Base-by-base conservation (phyloP, 2,113 vertebrate species). In the Galemys pyrenaicus region DNA sequence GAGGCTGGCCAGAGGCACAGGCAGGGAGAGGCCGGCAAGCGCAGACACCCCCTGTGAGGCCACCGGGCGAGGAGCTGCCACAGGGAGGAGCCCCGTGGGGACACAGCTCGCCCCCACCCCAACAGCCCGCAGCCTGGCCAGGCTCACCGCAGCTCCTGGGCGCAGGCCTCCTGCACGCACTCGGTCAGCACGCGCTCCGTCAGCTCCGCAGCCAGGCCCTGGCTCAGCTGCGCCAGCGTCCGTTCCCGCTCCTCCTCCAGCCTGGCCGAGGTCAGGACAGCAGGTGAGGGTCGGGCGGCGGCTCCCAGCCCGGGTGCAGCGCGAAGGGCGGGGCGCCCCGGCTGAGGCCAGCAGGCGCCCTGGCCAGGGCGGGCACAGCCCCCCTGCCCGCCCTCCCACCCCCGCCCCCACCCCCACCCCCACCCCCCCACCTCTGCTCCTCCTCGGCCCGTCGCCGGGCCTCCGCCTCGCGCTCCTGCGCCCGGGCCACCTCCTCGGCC, bases 391-490 rank as follows among this genome's bases (percentile, higher is more conserved):
- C n/a, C n/a, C n/a, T 28, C 87, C 95, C 67, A 99, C 99, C 99
- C 99, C 91, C 98, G 98, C 95, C 99, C 98, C n/a, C 30, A 13
- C 32, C 67, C 64, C 67, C 30, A 13, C 32, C 67, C 64, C 67
- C 20, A 35, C 67, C n/a, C 7, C 32, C 87, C 95, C 67, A 99
- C 99, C 99, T 99, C 91, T 98, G 98, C 95, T 99, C 98, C 95
- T 99, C 98, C 95, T 99, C 99, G 7, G 98, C 98, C 93, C 85
- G 98, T 62, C 98, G 98, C 80, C 97, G 98, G 73, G 99, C 99
- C 87, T 99, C 98, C 24, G 98, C 97, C 3, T 98, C 95, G 0
- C 98, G 98, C 82, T 98, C 97, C 49, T 89, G 97, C 58, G 99
- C 99, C 1, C 97, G 54, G 0, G 64, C 96, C 22, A 99, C 90